Percentiles rank a stretch among this genome's conserved stretches.
phyloP scores from a whole-genome alignment of 2,113 vertebrate genomes.

The Gasterosteus nipponicus region DNA sequence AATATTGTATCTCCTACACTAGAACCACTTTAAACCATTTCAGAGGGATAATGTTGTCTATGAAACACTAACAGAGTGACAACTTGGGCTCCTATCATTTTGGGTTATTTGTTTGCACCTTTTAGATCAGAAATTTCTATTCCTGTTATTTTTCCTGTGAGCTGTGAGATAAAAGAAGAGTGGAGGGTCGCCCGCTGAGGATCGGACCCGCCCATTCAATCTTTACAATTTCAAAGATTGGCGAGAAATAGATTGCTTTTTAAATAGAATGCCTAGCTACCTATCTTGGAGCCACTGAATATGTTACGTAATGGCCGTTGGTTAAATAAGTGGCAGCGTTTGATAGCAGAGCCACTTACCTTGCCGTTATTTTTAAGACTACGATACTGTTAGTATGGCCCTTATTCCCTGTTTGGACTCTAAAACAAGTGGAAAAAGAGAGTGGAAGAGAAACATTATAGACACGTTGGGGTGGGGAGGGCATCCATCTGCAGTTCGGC shows the following conservation, averaged over 20 bases:
- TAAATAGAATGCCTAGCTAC: slow-evolving; percentile 81
- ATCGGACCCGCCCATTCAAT: slow-evolving; percentile 79
- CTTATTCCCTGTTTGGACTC: slow-evolving; percentile 35
- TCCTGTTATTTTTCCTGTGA: slow-evolving; percentile 16
- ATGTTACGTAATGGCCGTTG: slow-evolving; percentile 73
- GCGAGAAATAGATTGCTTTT: slow-evolving; percentile 81
- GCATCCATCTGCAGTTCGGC: slow-evolving; percentile 20
- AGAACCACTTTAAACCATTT: neutral
- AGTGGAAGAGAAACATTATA: slow-evolving; percentile 35
- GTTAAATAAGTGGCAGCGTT: slow-evolving; percentile 74
- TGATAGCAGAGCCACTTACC: slow-evolving; percentile 60
- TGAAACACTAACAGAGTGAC: neutral
- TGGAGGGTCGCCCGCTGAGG: slow-evolving; percentile 70
- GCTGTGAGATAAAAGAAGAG: slow-evolving; percentile 67
- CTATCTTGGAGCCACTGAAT: slow-evolving; percentile 72
- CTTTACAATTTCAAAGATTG: slow-evolving; percentile 73
- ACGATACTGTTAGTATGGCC: slow-evolving; percentile 37
- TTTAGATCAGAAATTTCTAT: slow-evolving; percentile 7
- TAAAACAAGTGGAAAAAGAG: slow-evolving; percentile 56
- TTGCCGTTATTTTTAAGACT: slow-evolving; percentile 61
- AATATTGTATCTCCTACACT: too few species aligned
- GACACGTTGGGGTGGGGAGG: slow-evolving; percentile 24
- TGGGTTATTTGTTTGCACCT: slow-evolving; percentile 23
- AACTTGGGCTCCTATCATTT: slow-evolving; percentile 9
- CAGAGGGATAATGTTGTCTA: neutral